phyloP scores from a whole-genome alignment of 2,797 vertebrate genomes.

The Etheostoma nigrum region DNA sequence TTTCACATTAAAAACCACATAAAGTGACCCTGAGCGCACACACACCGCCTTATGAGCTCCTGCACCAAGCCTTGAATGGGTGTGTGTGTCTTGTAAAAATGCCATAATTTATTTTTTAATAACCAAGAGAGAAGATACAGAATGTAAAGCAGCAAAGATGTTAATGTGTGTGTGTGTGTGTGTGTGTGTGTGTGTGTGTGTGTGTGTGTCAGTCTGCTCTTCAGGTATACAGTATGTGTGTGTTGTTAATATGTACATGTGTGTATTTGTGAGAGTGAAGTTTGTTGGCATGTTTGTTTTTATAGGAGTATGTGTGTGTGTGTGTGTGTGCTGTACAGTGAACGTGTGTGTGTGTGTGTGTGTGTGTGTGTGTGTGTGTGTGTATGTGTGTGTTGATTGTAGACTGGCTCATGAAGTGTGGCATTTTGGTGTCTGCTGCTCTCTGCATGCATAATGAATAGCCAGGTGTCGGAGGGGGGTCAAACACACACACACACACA shows the following conservation, averaged over 20 bases:
- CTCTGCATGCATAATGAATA: conserved; percentile 89
- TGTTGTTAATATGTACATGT: conserved; percentile 33
- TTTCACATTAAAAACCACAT: conserved; percentile 10
- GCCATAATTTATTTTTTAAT: conserved; percentile 62
- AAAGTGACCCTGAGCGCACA: neutral
- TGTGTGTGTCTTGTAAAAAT: conserved; percentile 56
- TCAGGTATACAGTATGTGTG: neutral
- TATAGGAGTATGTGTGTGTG: neutral
- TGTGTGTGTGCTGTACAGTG: neutral
- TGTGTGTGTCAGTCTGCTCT: conserved; percentile 15
- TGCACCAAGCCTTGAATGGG: conserved; percentile 28
- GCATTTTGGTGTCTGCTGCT: conserved; percentile 86
- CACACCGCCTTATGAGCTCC: conserved; percentile 21
- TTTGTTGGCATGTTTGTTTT: conserved; percentile 14
- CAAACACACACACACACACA: conserved; percentile 47
- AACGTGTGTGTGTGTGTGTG: neutral
- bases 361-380: conserved; percentile 21
- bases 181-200: conserved; percentile 13
- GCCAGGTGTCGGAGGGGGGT: conserved; percentile 80
- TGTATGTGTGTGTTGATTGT: conserved; percentile 62
- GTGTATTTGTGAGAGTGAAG: conserved; percentile 30
- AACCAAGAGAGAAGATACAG: conserved; percentile 44
- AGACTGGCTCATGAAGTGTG: conserved; percentile 83
- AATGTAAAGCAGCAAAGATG: conserved; percentile 54
- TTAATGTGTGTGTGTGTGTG: conserved; percentile 29